Evolutionary conservation across 1,140 invertebrate species (phyloP), one percentile per base, ranked within the genome.

Genomic region (Ips nitidus): DNA sequence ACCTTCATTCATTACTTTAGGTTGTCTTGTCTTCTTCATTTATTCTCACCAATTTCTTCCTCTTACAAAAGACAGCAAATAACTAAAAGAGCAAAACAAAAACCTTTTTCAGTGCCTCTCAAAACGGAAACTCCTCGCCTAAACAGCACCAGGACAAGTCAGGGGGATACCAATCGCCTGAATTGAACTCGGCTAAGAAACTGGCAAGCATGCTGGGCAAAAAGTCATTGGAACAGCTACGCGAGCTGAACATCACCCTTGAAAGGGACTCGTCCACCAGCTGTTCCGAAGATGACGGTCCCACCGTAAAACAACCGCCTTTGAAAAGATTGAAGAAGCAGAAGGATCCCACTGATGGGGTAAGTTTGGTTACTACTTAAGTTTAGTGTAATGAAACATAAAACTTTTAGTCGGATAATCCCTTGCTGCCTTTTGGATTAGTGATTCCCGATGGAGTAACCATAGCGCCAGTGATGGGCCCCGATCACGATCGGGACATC

Each of bases 401-500:
- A 22, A 22, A 22, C 22, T 22, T 22, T 22, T 22, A 22, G 22
- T 22, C 22, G 55, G 77, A 80, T 70, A 74, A 81, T 70, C 80
- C 80, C 4, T 65, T 81, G 22, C 77, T 82, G 50, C 82, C 81
- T 8, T 75, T 80, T n/a, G 81, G 81, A 1, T 73, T 82, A 7
- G 69, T 81, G 22, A 71, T 82, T 56, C 81, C 81, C 22, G 80
- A 81, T 38, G 79, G 80, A 45, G 80, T 82, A 2, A 82, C 81
- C 53, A 82, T 81, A 50, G 78, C 79, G 40, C 81, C 81, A 8
- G 78, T 82, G 0, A 81, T 76, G 5, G 75, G 75, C 0, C 72
- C 78, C 22, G 81, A 82, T 65, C 80, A 81, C 70, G 78, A 82
- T 71, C 74, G 80, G 52, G 82, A 84, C 69, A 80, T 84, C 40